These are phyloP conservation scores for Chrysina gloriosa DNA, from an alignment of 2,888 invertebrate genomes.

Conservation along the genomic window DNA sequence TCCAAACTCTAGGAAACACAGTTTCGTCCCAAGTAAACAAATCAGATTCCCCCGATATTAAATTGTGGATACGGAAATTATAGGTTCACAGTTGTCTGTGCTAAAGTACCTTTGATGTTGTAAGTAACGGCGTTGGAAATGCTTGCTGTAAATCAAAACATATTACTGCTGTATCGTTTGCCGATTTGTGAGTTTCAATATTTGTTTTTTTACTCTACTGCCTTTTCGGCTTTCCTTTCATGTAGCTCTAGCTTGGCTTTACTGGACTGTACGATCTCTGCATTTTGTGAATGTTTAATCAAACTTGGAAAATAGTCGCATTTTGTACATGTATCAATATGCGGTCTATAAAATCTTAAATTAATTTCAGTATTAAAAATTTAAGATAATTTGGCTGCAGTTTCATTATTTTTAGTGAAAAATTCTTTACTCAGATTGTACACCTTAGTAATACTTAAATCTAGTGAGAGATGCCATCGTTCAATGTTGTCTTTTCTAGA, in stretches of 20 bases:
- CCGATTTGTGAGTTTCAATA: conserved; percentile 32
- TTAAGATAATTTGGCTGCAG: too few relatives aligned
- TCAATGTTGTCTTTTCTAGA: conserved; percentile 35
- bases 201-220: conserved; percentile 29
- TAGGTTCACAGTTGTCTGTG: conserved; percentile 47
- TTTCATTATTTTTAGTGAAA: conserved; percentile 29
- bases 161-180: conserved; percentile 21
- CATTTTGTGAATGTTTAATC: conserved; percentile 38
- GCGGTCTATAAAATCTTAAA: too few relatives aligned
- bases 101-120: conserved; percentile 38
- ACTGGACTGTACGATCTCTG: background rate
- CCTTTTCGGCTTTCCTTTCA: conserved; percentile 39
- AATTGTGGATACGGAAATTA: conserved; percentile 46
- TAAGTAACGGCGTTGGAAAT: conserved; percentile 37
- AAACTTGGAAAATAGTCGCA: conserved; percentile 32
- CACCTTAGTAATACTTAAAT: conserved; percentile 41
- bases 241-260: conserved; percentile 39
- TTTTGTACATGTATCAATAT: too few relatives aligned
- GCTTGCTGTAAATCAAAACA: conserved; percentile 25
- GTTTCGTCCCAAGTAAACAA: conserved; percentile 50
- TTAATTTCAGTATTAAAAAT: too few relatives aligned
- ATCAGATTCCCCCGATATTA: conserved; percentile 41
- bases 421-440: conserved; percentile 39
- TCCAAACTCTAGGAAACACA: conserved; percentile 47
- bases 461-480: conserved; percentile 30